Base-by-base conservation (phyloP, 2,797 vertebrate genomes). In the Acomys russatus region DNA sequence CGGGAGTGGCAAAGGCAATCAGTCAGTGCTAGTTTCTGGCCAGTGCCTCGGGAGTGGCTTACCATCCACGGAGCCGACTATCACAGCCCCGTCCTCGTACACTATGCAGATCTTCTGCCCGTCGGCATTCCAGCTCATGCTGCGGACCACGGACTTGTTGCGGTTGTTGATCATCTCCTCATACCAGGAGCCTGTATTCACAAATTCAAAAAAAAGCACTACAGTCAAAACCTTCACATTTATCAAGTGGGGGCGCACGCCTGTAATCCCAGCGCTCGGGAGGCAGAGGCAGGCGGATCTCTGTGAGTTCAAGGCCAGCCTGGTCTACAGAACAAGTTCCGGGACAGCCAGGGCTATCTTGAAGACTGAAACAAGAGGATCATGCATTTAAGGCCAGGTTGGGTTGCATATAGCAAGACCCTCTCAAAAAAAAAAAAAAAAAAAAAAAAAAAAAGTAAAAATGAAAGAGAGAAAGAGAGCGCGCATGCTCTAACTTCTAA, bases 161-260 rank as follows among this genome's bases (percentile, higher is more conserved):
- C 99, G 99, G 90, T 99, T 99, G 97, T 99, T 99, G 97, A 99
- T 99, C 99, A 99, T 99, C 98, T 99, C 99, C 96, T 99, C 99
- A 56, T 99, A 99, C 99, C 99, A 99, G 1, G 99, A 99, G 95
- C 99, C 99, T 99, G 83, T 93, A 63, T 64, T 56, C 1, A 97
- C 54, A 74, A 33, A 96, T 90, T 6, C 44, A 66, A 92, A 90
- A 90, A 82, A 91, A 70, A n/a, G 90, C 86, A 91, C 51, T 30
- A n/a, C 12, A 92, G 49, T 95, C 87, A 93, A 92, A 95, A 64
- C 18, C 76, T 82, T 35, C 35, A 66, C 1, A 38, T 44, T 83
- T 30, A 51, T 33, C 82, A 33, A 15, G 17, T 20, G 10, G 17
- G 22, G 38, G 38, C 9, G 0, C 18, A 51, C 38, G 1, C 44